Evolutionary conservation across 2,797 vertebrate species (phyloP), one percentile per base, ranked within the genome.

Genomic region (Cottoperca gobio): DNA sequence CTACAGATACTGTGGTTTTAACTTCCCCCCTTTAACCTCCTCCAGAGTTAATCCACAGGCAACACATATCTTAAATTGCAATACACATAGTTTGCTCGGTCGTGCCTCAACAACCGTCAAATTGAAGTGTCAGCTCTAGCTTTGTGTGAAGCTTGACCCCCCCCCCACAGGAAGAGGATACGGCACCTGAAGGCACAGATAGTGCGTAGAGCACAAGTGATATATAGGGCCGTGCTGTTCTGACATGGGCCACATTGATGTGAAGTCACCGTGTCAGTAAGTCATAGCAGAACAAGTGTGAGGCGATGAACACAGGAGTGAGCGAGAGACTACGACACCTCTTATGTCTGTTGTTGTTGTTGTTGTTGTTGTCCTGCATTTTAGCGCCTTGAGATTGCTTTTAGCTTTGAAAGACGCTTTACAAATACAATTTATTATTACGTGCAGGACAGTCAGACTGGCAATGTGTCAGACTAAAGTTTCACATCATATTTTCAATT

Each of bases 121-220:
- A 84, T 72, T 78, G 59, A 86, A 76, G 86, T 82, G 83, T 90
- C 84, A 79, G 86, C 79, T 87, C 46, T 14, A 52, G 58, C 67
- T 63, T 35, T 74, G 71, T 63, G 73, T 76, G 62, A 79, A 70
- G 68, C 76, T 74, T 74, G 37, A 42, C 65, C 64, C 61, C 52
- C 31, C 49, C 31, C 40, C 13, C 13, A 89, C 88, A 93, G 92
- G 93, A 95, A 94, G 72, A 94, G 93, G 94, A 94, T 90, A 83
- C 76, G 70, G 52, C 89, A 92, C 89, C 91, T 92, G 91, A 92
- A 91, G 88, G 68, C 86, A 83, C 90, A 94, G 92, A 94, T 91
- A 93, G 90, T 86, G 82, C 60, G n/a, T 33, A 61, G 71, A 46
- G 79, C 73, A 75, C 65, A 74, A 37, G 83, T 89, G 88, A 93